Conservation (phyloP, 2,888 invertebrate genomes). For the Morpho deidamia region DNA sequence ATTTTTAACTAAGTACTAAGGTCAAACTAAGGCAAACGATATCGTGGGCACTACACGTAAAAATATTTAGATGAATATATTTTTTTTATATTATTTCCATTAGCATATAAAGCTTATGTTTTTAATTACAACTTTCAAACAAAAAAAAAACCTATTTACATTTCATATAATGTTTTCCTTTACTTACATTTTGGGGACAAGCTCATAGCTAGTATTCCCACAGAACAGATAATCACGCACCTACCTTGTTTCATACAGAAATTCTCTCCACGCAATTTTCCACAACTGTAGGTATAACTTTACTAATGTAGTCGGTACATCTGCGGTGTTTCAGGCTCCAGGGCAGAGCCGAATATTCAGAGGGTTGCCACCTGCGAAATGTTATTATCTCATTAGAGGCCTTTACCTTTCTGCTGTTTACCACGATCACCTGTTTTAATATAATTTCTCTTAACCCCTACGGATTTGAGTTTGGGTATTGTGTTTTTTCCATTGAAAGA, state of each 20-base stretch:
- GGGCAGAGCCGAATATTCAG: slow-evolving; percentile 6
- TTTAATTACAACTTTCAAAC: too few relatives aligned
- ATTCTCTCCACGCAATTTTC: slow-evolving; percentile 6
- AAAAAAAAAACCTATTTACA: too few relatives aligned
- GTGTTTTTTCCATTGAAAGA: too few relatives aligned
- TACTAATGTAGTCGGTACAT: slow-evolving; percentile 9
- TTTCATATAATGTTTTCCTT: too few relatives aligned
- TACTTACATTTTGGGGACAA: not conserved
- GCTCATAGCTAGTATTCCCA: slow-evolving; percentile 5
- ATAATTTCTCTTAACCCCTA: not conserved
- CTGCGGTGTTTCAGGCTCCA: slow-evolving; percentile 6
- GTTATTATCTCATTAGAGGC: slow-evolving; percentile 8
- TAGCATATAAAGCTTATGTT: too few relatives aligned
- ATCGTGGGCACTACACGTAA: too few relatives aligned
- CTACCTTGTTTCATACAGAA: slow-evolving; percentile 1
- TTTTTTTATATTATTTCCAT: too few relatives aligned
- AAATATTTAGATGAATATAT: too few relatives aligned
- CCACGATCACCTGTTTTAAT: slow-evolving; percentile 2
- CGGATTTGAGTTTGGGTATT: not conserved
- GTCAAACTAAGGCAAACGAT: too few relatives aligned
- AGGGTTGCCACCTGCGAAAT: not conserved
- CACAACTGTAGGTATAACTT: slow-evolving; percentile 8
- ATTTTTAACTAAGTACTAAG: too few relatives aligned
- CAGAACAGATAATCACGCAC: slow-evolving; percentile 1
- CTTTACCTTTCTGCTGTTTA: slow-evolving; percentile 2